Base-by-base conservation (phyloP, 2,113 vertebrate species). In the Gracilinanus agilis region DNA sequence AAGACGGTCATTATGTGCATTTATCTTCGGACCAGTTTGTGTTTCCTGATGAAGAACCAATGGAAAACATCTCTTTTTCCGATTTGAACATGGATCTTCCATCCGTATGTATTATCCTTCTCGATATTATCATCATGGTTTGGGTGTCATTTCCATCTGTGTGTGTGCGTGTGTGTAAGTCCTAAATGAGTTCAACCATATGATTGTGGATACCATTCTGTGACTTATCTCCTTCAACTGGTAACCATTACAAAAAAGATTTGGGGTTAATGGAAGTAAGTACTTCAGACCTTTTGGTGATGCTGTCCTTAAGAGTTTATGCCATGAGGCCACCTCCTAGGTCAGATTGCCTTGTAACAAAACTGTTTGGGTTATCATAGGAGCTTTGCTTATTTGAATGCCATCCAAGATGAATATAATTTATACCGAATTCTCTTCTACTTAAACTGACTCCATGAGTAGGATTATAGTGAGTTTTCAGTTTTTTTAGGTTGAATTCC, bases 61-160 rank as follows among this genome's bases (percentile, higher is more conserved):
- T 83, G 67, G 67, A 83, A 13, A 92, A 83, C 44, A 96, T 94
- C 0, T 23, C 93, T 67, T 92, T 56, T 54, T 67, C 94, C n/a
- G 16, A 19, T 3, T 40, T 10, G 11, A 24, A 53, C 7, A 92
- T 58, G 58, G 96, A 96, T 12, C 91, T 93, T 54, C 9, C 54
- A 27, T 95, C 54, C 0, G 94, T 96, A 97, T 92, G 95, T 96
- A 96, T 95, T 44, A 93, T 89, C 10, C 40, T 91, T 90, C 83
- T 96, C 27, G 90, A 83, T 95, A 5, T 89, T 95, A 55, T 90
- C 9, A 67, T n/a, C 9, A 54, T 91, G 92, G 93, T 95, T 93
- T 44, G 56, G 94, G 12, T 91, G 44, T 49, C 94, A 40, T 2
- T 92, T 90, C 88, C 12, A 92, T 0, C 67, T 40, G 34, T 83